Evolutionary conservation across 2,113 vertebrate genomes (phyloP), one percentile per base, ranked within the genome.

Genomic region (Onychostoma macrolepis): DNA sequence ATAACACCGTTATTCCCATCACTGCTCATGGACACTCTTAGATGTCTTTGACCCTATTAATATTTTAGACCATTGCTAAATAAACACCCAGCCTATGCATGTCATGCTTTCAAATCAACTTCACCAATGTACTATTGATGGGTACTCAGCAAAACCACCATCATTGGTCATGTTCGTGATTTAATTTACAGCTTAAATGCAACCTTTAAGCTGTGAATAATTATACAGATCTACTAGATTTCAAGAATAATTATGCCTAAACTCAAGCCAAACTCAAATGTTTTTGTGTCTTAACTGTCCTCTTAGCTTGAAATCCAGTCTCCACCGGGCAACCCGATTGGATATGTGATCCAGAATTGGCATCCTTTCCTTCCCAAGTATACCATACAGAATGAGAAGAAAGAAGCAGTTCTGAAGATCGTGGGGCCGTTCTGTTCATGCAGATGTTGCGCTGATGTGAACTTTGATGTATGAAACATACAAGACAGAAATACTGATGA

Each of bases 321-420:
- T 0, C 97, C 97, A n/a, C 95, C 95, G 30, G 97, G 96, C 53
- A 91, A 84, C 7, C 93, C 94, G 0, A 53, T 97, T 38, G 97
- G 97, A 24, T 97, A 96, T 0, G 87, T 97, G 82, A 74, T 89
- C 80, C 96, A 97, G 90, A 90, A 85, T 30, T 97, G 97, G 96
- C 93, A 97, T 77, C 88, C 92, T 0, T 96, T 86, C 76, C 72
- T 97, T 41, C 96, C 96, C 0, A 96, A 93, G 83, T 97, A 97
- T 61, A 94, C 94, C 13, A 87, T 98, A 88, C 95, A 96, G 30
- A 93, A 97, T 86, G 95, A 95, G 77, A 92, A 58, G 53, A 92
- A n/a, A 85, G 89, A 69, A 3, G 92, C 94, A 28, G 48, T 96
- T 10, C 88, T 98, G 33, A 97, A 93, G 93, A 92, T 98, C 38